Evolutionary conservation across 2,113 vertebrate genomes (phyloP).

Genomic region (human): DNA sequence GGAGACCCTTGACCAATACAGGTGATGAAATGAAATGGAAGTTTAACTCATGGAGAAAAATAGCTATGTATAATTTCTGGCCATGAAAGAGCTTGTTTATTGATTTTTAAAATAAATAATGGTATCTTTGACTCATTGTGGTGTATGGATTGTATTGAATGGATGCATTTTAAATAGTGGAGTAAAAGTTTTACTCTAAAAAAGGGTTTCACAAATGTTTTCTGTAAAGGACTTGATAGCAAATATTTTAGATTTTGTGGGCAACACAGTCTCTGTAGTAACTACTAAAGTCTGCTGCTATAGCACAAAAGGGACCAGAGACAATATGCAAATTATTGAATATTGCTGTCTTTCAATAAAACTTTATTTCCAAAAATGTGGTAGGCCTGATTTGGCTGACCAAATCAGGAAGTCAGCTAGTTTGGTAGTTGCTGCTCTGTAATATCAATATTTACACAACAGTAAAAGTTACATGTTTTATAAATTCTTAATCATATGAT

Average conservation of each 20-base stretch:
- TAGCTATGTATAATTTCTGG: background rate
- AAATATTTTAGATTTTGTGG: background rate
- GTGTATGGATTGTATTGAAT: background rate
- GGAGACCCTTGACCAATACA: background rate
- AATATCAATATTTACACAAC: background rate
- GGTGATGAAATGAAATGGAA: background rate
- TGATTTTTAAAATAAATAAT: background rate
- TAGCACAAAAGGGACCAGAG: background rate
- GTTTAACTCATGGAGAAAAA: background rate
- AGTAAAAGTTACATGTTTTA: background rate
- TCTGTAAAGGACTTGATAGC: background rate
- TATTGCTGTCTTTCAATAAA: background rate
- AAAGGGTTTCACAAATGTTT: background rate
- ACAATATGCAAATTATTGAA: background rate
- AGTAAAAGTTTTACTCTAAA: background rate
- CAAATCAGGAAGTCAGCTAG: background rate
- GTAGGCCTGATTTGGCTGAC: background rate
- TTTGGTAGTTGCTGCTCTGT: background rate
- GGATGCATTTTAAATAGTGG: background rate
- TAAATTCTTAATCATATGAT: background rate
- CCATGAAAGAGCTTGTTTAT: background rate
- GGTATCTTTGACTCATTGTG: background rate
- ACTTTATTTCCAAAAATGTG: background rate
- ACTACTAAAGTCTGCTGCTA: background rate
- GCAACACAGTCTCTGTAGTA: background rate